These are phyloP conservation scores for Enteromius unitaeniatus DNA, from an alignment of 2,797 vertebrate genomes.

Conservation along the genomic window DNA sequence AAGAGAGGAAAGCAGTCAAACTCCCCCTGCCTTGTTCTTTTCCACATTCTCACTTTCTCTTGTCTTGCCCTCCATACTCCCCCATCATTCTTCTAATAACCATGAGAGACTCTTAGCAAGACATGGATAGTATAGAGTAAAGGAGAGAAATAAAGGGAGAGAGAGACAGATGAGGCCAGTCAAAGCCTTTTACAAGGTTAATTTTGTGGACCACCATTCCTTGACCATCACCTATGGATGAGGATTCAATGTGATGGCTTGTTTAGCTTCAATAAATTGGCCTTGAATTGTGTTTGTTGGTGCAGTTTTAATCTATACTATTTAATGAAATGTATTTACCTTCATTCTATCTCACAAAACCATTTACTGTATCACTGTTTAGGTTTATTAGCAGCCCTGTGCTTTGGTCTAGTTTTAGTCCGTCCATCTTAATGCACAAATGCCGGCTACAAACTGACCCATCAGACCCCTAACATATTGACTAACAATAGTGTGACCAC, in stretches of 20 bases:
- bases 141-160: conserved; percentile 53
- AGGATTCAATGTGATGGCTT: conserved; percentile 78
- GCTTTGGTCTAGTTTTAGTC: conserved; percentile 44
- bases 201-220: conserved; percentile 67
- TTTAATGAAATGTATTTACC: conserved; percentile 74
- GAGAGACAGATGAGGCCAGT: conserved; percentile 66
- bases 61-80: not conserved
- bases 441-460: conserved; percentile 73
- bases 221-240: conserved; percentile 66
- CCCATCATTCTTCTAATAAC: conserved; percentile 41
- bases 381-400: conserved; percentile 69
- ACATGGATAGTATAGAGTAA: conserved; percentile 64
- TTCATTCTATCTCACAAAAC: conserved; percentile 55
- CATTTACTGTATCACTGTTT: conserved; percentile 71
- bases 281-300: conserved; percentile 69
- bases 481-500: conserved; percentile 76
- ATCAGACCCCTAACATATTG: conserved; percentile 66
- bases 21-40: conserved; percentile 43
- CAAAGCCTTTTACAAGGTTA: conserved; percentile 74
- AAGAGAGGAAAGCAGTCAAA: conserved; percentile 63
- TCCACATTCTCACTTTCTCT: conserved; percentile 29
- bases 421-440: conserved; percentile 71
- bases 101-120: conserved; percentile 43
- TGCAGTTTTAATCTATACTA: conserved; percentile 72
- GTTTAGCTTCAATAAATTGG: conserved; percentile 77